These are phyloP conservation scores for Watsonalla cultraria DNA, from an alignment of 2,888 invertebrate genomes.

Conservation along the genomic window DNA sequence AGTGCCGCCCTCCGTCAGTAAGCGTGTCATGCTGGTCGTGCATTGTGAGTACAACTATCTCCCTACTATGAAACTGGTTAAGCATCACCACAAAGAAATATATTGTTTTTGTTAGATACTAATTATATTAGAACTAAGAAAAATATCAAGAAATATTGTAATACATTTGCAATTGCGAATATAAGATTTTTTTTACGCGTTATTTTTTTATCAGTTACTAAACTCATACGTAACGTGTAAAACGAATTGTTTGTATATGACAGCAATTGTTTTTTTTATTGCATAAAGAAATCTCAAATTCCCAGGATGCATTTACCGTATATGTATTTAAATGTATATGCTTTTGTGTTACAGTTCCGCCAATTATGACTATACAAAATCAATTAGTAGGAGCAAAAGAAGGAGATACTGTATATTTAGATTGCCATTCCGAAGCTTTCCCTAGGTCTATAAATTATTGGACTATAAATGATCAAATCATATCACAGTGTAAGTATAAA, in stretches of 20 bases:
- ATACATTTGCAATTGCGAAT: too few species aligned
- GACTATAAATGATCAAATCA: slow-evolving; percentile 85
- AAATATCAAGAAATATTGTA: too few species aligned
- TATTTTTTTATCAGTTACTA: too few species aligned
- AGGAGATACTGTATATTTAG: slow-evolving; percentile 83
- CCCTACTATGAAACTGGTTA: too few species aligned
- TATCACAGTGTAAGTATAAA: slow-evolving; percentile 80
- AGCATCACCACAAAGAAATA: too few species aligned
- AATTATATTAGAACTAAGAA: too few species aligned
- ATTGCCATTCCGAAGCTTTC: slow-evolving; percentile 87
- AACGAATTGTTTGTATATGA: neutral
- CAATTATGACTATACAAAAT: slow-evolving; percentile 88
- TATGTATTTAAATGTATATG: neutral
- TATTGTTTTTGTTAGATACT: too few species aligned
- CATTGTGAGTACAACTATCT: slow-evolving; percentile 82
- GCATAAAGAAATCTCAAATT: too few species aligned
- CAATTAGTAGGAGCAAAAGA: slow-evolving; percentile 86
- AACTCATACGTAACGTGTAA: neutral
- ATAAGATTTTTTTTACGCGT: too few species aligned
- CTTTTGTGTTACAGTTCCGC: slow-evolving; percentile 80
- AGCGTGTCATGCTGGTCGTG: slow-evolving; percentile 87
- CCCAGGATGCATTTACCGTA: too few species aligned
- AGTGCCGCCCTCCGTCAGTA: slow-evolving; percentile 88
- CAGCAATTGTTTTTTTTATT: neutral
- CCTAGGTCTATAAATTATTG: slow-evolving; percentile 89